phyloP scores from a whole-genome alignment of 2,888 invertebrate genomes.

The Zootermopsis nevadensis region DNA sequence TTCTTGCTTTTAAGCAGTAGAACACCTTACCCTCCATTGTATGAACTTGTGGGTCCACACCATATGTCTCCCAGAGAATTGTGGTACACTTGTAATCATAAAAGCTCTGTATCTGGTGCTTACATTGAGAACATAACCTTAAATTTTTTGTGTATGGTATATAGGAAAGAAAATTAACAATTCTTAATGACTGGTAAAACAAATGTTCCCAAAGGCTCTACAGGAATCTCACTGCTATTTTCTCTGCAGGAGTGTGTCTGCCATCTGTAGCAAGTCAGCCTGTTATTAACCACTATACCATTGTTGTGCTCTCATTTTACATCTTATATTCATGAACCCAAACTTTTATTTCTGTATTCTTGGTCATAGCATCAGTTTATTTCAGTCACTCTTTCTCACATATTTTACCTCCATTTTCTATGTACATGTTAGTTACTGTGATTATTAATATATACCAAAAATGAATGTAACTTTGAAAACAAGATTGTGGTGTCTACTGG shows the following conservation, averaged over 20 bases:
- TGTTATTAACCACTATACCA: constrained; percentile 30
- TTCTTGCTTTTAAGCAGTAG: neutral
- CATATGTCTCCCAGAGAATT: neutral
- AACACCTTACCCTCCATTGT: neutral
- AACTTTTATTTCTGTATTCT: too few relatives aligned
- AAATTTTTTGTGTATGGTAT: constrained; percentile 1
- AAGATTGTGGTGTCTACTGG: too few relatives aligned
- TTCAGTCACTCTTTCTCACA: neutral
- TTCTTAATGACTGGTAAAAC: constrained; percentile 26
- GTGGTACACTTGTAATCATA: neutral
- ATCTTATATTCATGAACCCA: neutral
- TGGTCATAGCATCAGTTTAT: neutral
- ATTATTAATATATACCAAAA: too few relatives aligned
- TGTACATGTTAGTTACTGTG: too few relatives aligned
- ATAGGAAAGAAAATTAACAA: constrained; percentile 3
- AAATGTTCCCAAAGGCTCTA: constrained; percentile 24
- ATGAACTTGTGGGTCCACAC: neutral
- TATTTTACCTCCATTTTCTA: too few relatives aligned
- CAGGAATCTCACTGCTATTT: constrained; percentile 19
- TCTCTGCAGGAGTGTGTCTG: constrained; percentile 11
- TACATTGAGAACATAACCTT: constrained; percentile 14
- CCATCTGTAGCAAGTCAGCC: constrained; percentile 13
- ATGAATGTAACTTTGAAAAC: too few relatives aligned
- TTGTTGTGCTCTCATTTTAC: constrained; percentile 30
- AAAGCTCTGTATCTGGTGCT: constrained; percentile 13